Percentiles rank a stretch among this genome's conserved stretches.
phyloP scores from a whole-genome alignment of 2,113 vertebrate species.

The Archocentrus centrarchus region DNA sequence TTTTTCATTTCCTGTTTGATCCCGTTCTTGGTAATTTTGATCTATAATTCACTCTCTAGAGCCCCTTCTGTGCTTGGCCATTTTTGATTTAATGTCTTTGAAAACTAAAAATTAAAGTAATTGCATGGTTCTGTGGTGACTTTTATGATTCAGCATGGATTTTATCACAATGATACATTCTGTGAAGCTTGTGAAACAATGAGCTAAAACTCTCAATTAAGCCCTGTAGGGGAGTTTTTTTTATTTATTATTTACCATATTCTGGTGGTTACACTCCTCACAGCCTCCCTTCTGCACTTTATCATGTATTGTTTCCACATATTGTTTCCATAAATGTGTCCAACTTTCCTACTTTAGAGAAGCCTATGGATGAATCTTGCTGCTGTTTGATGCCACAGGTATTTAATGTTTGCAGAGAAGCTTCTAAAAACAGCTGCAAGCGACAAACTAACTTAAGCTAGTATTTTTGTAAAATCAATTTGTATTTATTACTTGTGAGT shows the following conservation, averaged over 20 bases:
- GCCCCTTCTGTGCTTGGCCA: background rate
- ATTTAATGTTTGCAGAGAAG: too few relatives aligned
- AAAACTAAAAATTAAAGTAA: slow-evolving; percentile 35
- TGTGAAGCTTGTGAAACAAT: background rate
- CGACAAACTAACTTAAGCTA: too few relatives aligned
- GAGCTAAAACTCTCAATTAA: background rate
- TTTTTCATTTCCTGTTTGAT: slow-evolving; percentile 21
- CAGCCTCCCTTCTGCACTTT: background rate
- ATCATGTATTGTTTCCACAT: background rate
- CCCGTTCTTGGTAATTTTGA: background rate
- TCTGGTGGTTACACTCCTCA: background rate
- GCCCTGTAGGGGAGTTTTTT: background rate
- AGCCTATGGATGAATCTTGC: background rate
- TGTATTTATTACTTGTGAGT: background rate
- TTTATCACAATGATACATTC: slow-evolving; percentile 5
- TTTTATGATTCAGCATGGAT: slow-evolving; percentile 32
- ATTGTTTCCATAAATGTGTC: background rate
- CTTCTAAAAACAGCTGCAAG: too few relatives aligned
- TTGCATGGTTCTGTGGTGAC: background rate
- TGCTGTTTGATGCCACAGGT: background rate
- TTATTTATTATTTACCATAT: background rate
- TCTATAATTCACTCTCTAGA: background rate
- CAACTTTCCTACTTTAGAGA: background rate
- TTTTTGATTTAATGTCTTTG: slow-evolving; percentile 18
- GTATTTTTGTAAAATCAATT: background rate